Evolutionary conservation across 2,888 invertebrate species (phyloP), one percentile per base, ranked within the genome.

Genomic region (Chalcis sispes): DNA sequence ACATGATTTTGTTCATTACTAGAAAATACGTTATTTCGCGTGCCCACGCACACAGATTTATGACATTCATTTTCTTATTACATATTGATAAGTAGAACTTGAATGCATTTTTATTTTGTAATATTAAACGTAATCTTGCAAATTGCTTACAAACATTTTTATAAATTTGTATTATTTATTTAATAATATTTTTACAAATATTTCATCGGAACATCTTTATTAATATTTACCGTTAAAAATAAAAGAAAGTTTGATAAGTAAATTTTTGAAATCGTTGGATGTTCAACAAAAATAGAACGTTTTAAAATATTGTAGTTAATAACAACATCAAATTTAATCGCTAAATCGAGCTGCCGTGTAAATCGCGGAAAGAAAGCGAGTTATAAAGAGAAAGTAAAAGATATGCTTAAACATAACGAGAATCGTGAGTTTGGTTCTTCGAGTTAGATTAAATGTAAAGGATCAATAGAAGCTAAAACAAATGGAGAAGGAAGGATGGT

Each of bases 401-500:
- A 56, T 78, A 75, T 79, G 78, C 72, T 79, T 59, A 79, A 81
- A 81, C 82, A 83, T 85, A 87, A 86, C 84, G 83, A 86, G 85
- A 80, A 83, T 84, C 84, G 83, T 85, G 83, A 84, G 84, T 82
- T 78, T 79, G 71, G 72, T 65, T 72, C 62, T 59, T 42, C 75
- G 66, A 74, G 78, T 46, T 58, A 69, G 67, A 74, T 77, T 65
- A 62, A 66, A 71, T 77, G 76, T 77, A 78, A 76, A 79, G 64
- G 74, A 79, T 79, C 67, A 54, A 73, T 48, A 54, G 59, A 46
- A 61, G 46, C 46, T 46, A 54, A 61, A 54, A 23, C 48, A 61
- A 36, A 27, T 10, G 58, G 5, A 59, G 56, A 54, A 56, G 15
- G 20, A 56, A 54, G 42, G 25, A 18, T 32, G 3, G 0, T n/a